Evolutionary conservation across 1,140 invertebrate species (phyloP).

Genomic region (Zaprionus capensis): DNA sequence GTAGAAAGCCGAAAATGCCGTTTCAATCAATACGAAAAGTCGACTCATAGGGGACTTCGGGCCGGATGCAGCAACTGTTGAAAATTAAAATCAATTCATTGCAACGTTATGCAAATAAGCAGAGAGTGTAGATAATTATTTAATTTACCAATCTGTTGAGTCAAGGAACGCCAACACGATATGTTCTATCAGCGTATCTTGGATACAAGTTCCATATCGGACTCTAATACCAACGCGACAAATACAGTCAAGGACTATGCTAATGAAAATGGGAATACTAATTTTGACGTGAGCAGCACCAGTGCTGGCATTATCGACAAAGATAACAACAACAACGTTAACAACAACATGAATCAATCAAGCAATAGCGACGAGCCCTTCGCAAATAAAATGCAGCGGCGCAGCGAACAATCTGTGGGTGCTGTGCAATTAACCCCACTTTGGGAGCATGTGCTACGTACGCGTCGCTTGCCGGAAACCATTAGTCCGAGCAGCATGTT

Average conservation of each 20-base stretch:
- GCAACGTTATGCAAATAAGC: constrained; percentile 47
- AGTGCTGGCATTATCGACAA: constrained; percentile 26
- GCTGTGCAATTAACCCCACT: constrained; percentile 88
- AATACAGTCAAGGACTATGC: constrained; percentile 17
- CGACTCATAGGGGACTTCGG: constrained; percentile 21
- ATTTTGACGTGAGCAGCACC: constrained; percentile 14
- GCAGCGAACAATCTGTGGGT: constrained; percentile 29
- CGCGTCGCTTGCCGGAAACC: constrained; percentile 86
- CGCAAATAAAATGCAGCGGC: constrained; percentile 51
- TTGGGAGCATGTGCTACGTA: constrained; percentile 90
- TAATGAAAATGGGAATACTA: constrained; percentile 50
- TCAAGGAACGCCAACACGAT: constrained; percentile 1
- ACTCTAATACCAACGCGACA: constrained; percentile 14
- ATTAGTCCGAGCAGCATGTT: constrained; percentile 88
- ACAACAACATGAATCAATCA: constrained; percentile 54
- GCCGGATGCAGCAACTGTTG: constrained; percentile 70
- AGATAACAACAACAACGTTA: constrained; percentile 33
- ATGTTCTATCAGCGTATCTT: constrained; percentile 81
- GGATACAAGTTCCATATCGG: constrained; percentile 51
- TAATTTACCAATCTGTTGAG: background rate
- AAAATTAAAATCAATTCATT: constrained; percentile 63
- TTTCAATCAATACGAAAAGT: constrained; percentile 10
- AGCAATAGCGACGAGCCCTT: background rate
- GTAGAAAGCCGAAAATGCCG: constrained; percentile 11
- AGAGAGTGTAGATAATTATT: background rate